Base-by-base conservation (phyloP, 2,113 vertebrate species). In the Promerops cafer region DNA sequence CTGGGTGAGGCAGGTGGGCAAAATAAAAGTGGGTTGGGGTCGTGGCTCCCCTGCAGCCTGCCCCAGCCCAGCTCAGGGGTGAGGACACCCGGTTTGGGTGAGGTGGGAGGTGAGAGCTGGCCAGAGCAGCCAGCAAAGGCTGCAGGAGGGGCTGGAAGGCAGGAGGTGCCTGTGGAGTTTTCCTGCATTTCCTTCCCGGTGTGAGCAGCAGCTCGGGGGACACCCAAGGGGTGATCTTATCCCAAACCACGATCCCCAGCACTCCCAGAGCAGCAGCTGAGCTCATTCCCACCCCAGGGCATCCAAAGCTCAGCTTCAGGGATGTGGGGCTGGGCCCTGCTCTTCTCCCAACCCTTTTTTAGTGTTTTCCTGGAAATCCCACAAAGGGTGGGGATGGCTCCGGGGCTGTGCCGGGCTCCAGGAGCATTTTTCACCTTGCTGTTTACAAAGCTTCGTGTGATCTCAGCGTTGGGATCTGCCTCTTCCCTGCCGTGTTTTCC, bases 151-250 rank as follows among this genome's bases (percentile, higher is more conserved):
- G 10, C 18, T 44, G 52, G 82, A 50, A 65, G 83, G 83, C 26
- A 52, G 60, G 66, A 68, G 57, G 39, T 17, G 19, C n/a, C 47
- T 44, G 17, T 24, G 37, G 18, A 14, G 14, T 42, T 57, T 18
- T 26, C 21, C 50, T 31, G 87, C 61, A 27, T 35, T 68, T 71
- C 52, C 44, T 44, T 71, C 63, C 28, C 24, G 1, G 18, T 4
- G 13, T 7, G n/a, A 49, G 42, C 44, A 77, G 69, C 50, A 33
- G 45, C 82, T 39, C n/a, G 1, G 10, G 28, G 57, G 5, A 49
- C 83, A 45, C 0, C 15, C 0, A 0, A 44, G 45, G 50, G 45
- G 24, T 66, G 60, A 14, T 35, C 30, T 27, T 18, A 28, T 27
- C 54, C 66, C 66, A 83, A 37, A 68, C 39, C 82, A 11, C 19